These are phyloP conservation scores for Exocentrus adspersus DNA, from an alignment of 2,888 invertebrate genomes.

Conservation along the genomic window DNA sequence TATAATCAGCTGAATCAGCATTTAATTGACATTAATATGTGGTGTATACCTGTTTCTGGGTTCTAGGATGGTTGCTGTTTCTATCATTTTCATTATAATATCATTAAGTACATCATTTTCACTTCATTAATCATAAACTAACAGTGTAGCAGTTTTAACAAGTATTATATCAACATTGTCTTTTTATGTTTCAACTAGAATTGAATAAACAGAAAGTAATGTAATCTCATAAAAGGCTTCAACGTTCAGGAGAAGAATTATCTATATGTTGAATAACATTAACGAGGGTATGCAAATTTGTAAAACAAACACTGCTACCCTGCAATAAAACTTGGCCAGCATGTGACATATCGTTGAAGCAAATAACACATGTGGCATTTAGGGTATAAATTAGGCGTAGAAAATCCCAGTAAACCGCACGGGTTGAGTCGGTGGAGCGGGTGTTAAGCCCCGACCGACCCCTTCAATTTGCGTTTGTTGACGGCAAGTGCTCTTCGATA, in stretches of 20 bases:
- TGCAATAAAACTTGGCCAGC: conserved; percentile 49
- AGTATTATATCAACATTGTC: too few species aligned
- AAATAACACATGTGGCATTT: conserved; percentile 53
- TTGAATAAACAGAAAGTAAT: not conserved
- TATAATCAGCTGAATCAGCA: too few species aligned
- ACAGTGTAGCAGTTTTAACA: too few species aligned
- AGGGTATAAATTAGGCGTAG: conserved; percentile 58
- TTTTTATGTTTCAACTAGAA: too few species aligned
- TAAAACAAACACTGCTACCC: conserved; percentile 51
- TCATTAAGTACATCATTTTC: too few species aligned
- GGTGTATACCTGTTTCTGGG: too few species aligned
- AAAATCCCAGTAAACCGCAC: conserved; percentile 60
- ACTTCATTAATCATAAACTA: too few species aligned
- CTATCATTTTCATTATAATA: too few species aligned
- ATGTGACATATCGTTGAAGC: conserved; percentile 53
- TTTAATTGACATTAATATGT: too few species aligned
- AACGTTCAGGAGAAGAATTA: conserved; percentile 4
- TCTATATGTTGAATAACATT: conserved; percentile 9
- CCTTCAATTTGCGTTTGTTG: conserved; percentile 52
- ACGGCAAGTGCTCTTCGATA: conserved; percentile 55
- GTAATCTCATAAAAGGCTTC: conserved; percentile 39
- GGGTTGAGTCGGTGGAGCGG: conserved; percentile 49
- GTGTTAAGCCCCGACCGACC: conserved; percentile 44
- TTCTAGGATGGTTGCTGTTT: too few species aligned
- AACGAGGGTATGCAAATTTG: conserved; percentile 46